phyloP scores from a whole-genome alignment of 23 tunicate genomes.

The Diplosoma virens region DNA sequence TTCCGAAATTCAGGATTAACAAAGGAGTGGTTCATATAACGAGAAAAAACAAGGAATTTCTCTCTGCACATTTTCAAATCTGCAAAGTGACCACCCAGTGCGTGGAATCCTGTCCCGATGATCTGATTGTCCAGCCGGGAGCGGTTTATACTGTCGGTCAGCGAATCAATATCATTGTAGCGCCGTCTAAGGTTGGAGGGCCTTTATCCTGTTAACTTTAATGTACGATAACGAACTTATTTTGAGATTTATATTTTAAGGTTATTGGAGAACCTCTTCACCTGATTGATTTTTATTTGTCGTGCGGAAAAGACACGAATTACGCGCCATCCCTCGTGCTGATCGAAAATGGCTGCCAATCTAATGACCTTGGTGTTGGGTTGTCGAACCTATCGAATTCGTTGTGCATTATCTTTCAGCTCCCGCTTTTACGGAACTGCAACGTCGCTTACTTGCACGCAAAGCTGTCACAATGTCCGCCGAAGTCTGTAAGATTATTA shows the following conservation, averaged over 20 bases:
- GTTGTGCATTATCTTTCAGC: neutral
- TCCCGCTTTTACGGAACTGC: neutral
- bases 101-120: neutral
- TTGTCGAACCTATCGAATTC: neutral
- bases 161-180: neutral
- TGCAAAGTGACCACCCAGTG: neutral
- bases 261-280: neutral
- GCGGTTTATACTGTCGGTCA: slow-evolving; percentile 32
- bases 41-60: neutral
- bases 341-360: slow-evolving; percentile 18
- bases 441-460: slow-evolving; percentile 1
- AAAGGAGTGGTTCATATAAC: neutral
- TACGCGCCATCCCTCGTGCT: neutral
- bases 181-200: neutral
- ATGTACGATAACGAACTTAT: too few relatives aligned
- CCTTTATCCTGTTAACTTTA: neutral
- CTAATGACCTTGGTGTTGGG: neutral
- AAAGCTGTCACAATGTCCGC: too few relatives aligned
- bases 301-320: slow-evolving; percentile 1
- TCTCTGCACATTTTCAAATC: neutral
- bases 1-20: neutral
- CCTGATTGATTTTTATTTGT: slow-evolving; percentile 17
- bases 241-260: neutral
- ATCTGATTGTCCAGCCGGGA: slow-evolving; percentile 18
- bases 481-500: neutral